These are phyloP conservation scores for Glaucidium brasilianum DNA, from an alignment of 2,113 vertebrate genomes.

Conservation along the genomic window DNA sequence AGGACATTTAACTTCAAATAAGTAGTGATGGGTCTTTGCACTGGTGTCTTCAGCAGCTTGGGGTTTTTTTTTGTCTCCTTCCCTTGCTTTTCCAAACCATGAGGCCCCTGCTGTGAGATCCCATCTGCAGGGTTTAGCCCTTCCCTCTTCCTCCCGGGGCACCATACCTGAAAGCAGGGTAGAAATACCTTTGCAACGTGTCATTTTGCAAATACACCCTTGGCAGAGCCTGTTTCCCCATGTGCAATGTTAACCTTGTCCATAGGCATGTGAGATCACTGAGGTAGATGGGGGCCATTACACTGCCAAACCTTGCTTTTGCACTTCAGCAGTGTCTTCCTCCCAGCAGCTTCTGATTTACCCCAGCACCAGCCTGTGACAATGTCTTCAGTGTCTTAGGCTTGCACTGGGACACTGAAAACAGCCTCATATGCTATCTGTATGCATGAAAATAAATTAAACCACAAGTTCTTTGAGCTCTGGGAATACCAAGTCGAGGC, in stretches of 20 bases:
- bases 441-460: background rate
- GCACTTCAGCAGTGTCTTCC: background rate
- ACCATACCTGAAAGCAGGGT: background rate
- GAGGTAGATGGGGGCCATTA: background rate
- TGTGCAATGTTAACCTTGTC: conserved; percentile 32
- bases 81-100: background rate
- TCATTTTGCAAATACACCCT: conserved; percentile 45
- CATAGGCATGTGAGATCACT: background rate
- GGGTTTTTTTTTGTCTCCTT: background rate
- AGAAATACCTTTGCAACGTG: conserved; percentile 25
- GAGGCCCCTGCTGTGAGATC: background rate
- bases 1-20: background rate
- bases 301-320: background rate
- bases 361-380: background rate
- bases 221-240: background rate
- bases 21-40: background rate
- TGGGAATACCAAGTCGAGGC: background rate
- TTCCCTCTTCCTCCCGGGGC: background rate
- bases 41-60: background rate
- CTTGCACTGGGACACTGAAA: background rate
- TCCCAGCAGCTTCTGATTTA: background rate
- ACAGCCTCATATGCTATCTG: background rate
- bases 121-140: conserved; percentile 23
- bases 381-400: conserved; percentile 9
- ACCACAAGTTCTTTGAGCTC: background rate